Percentiles rank a stretch among this genome's conserved stretches.
phyloP scores from a whole-genome alignment of 1,140 invertebrate genomes.

The Scaptomyza hsui region DNA sequence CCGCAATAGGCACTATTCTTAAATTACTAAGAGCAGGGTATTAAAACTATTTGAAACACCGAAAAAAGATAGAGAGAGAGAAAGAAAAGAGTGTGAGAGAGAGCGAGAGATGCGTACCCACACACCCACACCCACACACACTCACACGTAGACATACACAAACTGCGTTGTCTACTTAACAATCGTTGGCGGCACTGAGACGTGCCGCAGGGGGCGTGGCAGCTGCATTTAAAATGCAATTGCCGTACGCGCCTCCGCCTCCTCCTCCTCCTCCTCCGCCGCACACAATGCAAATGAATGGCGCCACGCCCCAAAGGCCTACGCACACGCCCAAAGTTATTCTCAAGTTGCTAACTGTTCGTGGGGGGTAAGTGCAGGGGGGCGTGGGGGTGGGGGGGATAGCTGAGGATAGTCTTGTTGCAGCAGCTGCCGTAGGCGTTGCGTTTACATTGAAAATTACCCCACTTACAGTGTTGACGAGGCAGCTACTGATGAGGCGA shows the following conservation, averaged over 20 bases:
- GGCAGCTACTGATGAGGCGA: slow-evolving; percentile 50
- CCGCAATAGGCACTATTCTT: too few species aligned
- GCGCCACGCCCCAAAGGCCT: slow-evolving; percentile 53
- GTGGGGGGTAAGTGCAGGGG: neutral
- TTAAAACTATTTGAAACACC: slow-evolving; percentile 11
- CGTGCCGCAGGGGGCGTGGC: slow-evolving; percentile 31
- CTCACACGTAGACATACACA: neutral
- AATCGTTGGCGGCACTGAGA: slow-evolving; percentile 8
- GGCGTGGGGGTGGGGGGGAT: neutral
- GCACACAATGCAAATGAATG: slow-evolving; percentile 68
- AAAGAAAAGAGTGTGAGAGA: neutral
- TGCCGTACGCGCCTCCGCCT: slow-evolving; percentile 41
- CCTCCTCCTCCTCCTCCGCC: slow-evolving; percentile 15
- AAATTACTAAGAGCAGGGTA: neutral
- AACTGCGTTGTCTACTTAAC: slow-evolving; percentile 36
- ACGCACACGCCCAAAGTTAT: slow-evolving; percentile 46
- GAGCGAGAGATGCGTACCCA: slow-evolving; percentile 24
- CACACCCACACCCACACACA: slow-evolving; percentile 45
- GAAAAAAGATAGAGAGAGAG: slow-evolving; percentile 2
- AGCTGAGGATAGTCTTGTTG: slow-evolving; percentile 12
- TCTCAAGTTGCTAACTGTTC: slow-evolving; percentile 32
- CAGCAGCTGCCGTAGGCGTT: slow-evolving; percentile 67
- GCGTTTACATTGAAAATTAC: slow-evolving; percentile 80
- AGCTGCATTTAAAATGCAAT: slow-evolving; percentile 71
- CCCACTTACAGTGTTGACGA: slow-evolving; percentile 73